Base-by-base conservation (phyloP, 2,888 invertebrate species). In the Himalopsyche japonica region DNA sequence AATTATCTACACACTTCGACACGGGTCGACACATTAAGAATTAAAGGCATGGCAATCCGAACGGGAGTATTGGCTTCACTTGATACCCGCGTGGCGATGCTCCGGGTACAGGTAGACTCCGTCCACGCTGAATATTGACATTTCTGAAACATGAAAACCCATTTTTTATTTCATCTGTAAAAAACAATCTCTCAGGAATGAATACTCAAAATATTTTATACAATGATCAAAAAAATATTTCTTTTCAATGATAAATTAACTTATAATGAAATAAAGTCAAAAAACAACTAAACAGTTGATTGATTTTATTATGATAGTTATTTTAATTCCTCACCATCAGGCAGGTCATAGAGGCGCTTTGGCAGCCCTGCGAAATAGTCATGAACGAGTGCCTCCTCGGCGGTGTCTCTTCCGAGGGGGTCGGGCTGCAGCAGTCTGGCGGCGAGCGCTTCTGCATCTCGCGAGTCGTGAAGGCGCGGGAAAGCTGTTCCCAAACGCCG, bases 81-180 rank as follows among this genome's bases (percentile, higher is more conserved):
- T 93, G 89, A 93, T 90, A 88, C 91, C 90, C 84, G 91, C 90
- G 89, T 92, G 92, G 89, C 95, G 93, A 89, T 95, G 94, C 92
- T 98, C 98, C 83, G 96, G 95, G 90, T 95, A 95, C 89, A 98
- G 91, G 91, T 95, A 95, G 89, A 98, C 95, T 89, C 98, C 98
- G 92, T 98, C 97, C 90, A 98, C 97, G 89, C 96, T 97, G 93
- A 97, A 98, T 93, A 99, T 97, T 89, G 98, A 98, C 89, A 97
- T 95, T 92, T 97, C 98, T 98, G 95, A 70, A 95, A 70, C n/a
- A 70, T 70, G 5, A 4, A 30, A 90, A 91, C 5, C 15, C 5
- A 43, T 43, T 43, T 15, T n/a, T 37, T 37, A 37, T 37, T 1
- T 8, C 37, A 37, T 1, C 10, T 37, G 37, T 37, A 5, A 37